Evolutionary conservation across 2,797 vertebrate species (phyloP), one percentile per base, ranked within the genome.

Genomic region (Anguilla obscura): DNA sequence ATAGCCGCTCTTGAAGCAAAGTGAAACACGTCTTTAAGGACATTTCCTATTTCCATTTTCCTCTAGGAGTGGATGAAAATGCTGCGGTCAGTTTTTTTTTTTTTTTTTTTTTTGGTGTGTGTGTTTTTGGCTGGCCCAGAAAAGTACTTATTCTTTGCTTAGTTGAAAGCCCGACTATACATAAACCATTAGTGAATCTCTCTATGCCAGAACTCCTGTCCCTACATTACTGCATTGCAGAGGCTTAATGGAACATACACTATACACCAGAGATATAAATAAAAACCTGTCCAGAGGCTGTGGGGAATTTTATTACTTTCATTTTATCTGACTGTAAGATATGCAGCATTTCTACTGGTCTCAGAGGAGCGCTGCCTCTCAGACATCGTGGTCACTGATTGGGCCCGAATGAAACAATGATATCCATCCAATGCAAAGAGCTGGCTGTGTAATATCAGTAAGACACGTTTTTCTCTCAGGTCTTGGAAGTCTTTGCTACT

Each of bases 191-290:
- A 79, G 33, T 8, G 30, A 45, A 18, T 45, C 48, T 85, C 27
- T 63, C 86, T 82, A 12, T 16, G 76, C 12, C 21, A 48, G 74
- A 63, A 33, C 79, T 76, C 18, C 58, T 45, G 24, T 18, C 45
- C 48, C 33, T 69, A 40, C 85, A 16, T 12, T 74, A 48, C 79
- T 86, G 85, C 79, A 85, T 66, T 86, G 79, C 88, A 56, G 76
- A 40, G 45, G 58, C 21, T 86, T 86, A 80, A 63, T 84, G 48
- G 85, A 12, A 54, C 45, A 69, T 33, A 85, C 60, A 71, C 6
- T 1, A 87, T 33, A 85, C 74, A 71, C 6, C 3, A 87, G 16
- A 10, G 18, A 30, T 76, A 58, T 76, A 45, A 87, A 87, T 85
- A 79, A 60, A 56, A 84, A 84, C 40, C 48, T 48, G 56, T 18